Evolutionary conservation across 2,888 invertebrate species (phyloP).

Genomic region (Isotomurus palustris): DNA sequence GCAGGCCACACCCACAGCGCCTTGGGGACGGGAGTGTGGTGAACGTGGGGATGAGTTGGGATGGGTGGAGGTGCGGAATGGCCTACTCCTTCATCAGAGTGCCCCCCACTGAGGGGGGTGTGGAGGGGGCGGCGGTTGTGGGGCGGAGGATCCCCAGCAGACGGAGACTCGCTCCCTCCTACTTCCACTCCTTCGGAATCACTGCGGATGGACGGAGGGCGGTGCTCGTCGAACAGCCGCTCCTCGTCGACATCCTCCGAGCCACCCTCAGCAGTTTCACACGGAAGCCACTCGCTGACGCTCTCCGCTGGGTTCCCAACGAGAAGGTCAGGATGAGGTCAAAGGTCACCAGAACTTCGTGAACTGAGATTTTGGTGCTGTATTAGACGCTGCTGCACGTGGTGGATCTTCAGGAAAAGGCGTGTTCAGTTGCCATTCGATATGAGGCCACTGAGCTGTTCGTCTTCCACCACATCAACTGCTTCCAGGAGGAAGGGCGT

Average conservation of each 20-base stretch:
- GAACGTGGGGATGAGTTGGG: conserved; percentile 43
- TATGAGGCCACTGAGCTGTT: conserved; percentile 53
- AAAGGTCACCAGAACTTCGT: not conserved
- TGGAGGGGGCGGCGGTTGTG: no score
- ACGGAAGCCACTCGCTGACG: conserved; percentile 47
- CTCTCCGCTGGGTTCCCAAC: conserved; percentile 50
- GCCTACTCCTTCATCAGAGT: conserved; percentile 49
- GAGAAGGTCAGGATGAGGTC: conserved; percentile 51
- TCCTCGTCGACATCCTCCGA: conserved; percentile 50
- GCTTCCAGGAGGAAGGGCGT: conserved; percentile 53
- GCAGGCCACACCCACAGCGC: conserved; percentile 50
- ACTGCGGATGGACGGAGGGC: conserved; percentile 55
- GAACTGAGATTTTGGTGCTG: conserved; percentile 51
- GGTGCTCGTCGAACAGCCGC: conserved; percentile 55
- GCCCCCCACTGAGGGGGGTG: conserved; percentile 45
- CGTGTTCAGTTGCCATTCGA: conserved; percentile 41
- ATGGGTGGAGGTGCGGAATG: conserved; percentile 47
- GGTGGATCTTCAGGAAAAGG: conserved; percentile 51
- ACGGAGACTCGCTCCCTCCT: conserved; percentile 49
- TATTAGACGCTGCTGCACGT: conserved; percentile 50
- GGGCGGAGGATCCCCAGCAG: conserved; percentile 48
- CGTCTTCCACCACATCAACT: conserved; percentile 56
- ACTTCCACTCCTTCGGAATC: conserved; percentile 57
- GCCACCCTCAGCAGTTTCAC: conserved; percentile 47
- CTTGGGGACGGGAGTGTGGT: conserved; percentile 40